Conservation (phyloP, 1,140 invertebrate species). For the Drosophila micromelanica region DNA sequence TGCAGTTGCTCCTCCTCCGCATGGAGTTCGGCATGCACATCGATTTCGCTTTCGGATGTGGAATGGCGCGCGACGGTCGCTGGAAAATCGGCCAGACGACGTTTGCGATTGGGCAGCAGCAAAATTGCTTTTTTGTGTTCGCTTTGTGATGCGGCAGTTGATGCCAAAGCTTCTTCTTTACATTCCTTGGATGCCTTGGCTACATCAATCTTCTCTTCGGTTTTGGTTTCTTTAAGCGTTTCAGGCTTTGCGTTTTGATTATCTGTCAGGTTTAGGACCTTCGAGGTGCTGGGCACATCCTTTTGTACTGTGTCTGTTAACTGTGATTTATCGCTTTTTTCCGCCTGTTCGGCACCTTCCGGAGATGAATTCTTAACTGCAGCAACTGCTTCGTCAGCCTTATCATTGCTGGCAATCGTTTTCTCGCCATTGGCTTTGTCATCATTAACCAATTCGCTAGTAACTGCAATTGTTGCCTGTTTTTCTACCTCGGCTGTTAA, state of each 20-base stretch:
- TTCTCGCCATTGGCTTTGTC: conserved; percentile 1
- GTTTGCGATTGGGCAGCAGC: conserved; percentile 58
- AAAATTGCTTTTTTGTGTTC: conserved; percentile 4
- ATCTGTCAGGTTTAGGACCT: background rate
- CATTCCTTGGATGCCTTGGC: background rate
- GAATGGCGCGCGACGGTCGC: conserved; percentile 44
- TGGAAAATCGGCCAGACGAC: conserved; percentile 61
- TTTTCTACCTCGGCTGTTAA: background rate
- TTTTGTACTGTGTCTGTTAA: conserved; percentile 18
- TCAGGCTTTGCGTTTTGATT: background rate
- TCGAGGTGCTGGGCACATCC: conserved; percentile 37
- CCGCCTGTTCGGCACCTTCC: background rate
- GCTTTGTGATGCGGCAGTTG: conserved; percentile 1
- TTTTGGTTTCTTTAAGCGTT: background rate
- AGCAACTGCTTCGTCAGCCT: background rate
- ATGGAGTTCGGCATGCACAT: conserved; percentile 51
- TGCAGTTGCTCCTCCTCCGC: conserved; percentile 25
- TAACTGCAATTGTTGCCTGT: background rate
- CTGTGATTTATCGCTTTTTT: background rate
- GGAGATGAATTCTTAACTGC: background rate
- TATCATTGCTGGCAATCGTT: background rate
- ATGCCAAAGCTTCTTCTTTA: background rate
- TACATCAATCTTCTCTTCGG: background rate
- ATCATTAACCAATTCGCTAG: background rate
- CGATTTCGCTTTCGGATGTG: conserved; percentile 76